Evolutionary conservation across 2,113 vertebrate species (phyloP), one percentile per base, ranked within the genome.

Genomic region (Cardinalis cardinalis): DNA sequence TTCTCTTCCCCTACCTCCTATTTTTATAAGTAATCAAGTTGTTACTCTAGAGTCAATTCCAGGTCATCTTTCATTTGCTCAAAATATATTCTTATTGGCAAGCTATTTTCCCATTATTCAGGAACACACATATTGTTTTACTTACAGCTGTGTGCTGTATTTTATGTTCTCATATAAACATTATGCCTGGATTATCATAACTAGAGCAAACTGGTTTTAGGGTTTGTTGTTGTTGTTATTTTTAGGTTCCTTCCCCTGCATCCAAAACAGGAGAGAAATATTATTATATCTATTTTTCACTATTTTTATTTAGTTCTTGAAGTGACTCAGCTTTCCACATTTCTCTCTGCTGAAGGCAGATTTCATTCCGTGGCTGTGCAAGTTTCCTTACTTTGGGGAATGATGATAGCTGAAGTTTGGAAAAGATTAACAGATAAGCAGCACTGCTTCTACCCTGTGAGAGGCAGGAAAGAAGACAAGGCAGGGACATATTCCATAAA

Each of bases 61-160:
- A 97, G 98, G 98, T 98, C 98, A 98, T 96, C 96, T 97, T 98
- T 99, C 98, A 97, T 98, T 98, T 96, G 95, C 96, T 96, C 96
- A 97, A 96, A 98, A 97, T 97, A 96, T 88, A 96, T 97, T 88
- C 96, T 97, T 96, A 94, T 96, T 97, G 97, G 97, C 96, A 97
- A 97, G 95, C 88, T 96, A 92, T 97, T 96, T 98, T 95, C 95
- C 95, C 95, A 75, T 97, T 97, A 96, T 97, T 97, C 96, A 90
- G 93, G 97, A 97, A 96, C 97, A 98, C 97, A 97, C 98, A 98
- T 98, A 96, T 97, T 98, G 97, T 98, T 98, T 98, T 97, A 98
- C 97, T 98, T 97, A 98, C 90, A 97, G 96, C 94, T 93, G 94
- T 95, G 96, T 95, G 97, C 93, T 96, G 83, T 96, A 94, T 97